phyloP scores from a whole-genome alignment of 2,113 vertebrate species.

The Sula dactylatra region DNA sequence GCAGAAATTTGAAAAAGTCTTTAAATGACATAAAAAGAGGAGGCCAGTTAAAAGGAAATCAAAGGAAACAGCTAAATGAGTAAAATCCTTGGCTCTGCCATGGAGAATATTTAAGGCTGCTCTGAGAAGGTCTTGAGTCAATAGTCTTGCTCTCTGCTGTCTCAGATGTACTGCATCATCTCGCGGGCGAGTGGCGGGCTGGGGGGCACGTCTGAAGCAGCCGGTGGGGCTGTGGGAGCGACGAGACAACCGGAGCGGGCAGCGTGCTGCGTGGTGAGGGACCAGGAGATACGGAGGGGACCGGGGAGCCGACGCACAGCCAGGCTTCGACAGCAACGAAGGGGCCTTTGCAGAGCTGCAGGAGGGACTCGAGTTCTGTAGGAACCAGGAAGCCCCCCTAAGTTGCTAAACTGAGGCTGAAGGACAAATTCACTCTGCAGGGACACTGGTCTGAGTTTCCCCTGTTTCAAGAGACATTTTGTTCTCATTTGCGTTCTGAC shows the following conservation, averaged over 20 bases:
- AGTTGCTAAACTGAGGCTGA: not conserved
- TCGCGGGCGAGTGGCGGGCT: accelerated
- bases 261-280: not conserved
- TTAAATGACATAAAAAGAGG: not conserved
- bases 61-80: not conserved
- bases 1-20: not conserved
- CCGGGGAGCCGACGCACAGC: accelerated
- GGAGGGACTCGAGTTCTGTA: not conserved
- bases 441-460: not conserved
- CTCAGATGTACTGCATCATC: not conserved
- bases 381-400: not conserved
- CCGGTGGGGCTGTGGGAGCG: not conserved
- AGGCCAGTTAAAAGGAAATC: not conserved
- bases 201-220: not conserved
- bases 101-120: not conserved
- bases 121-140: not conserved
- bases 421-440: not conserved
- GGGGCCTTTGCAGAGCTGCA: not conserved
- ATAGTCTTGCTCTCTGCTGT: not conserved
- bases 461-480: not conserved
- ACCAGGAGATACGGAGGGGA: not conserved
- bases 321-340: not conserved
- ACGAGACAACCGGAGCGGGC: not conserved
- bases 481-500: not conserved
- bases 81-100: not conserved